A percentile compares a stretch with the other conserved stretches of the same genome.
Evolutionary conservation across 2,113 vertebrate species (phyloP).

Genomic region (Pachycephala philippinensis): DNA sequence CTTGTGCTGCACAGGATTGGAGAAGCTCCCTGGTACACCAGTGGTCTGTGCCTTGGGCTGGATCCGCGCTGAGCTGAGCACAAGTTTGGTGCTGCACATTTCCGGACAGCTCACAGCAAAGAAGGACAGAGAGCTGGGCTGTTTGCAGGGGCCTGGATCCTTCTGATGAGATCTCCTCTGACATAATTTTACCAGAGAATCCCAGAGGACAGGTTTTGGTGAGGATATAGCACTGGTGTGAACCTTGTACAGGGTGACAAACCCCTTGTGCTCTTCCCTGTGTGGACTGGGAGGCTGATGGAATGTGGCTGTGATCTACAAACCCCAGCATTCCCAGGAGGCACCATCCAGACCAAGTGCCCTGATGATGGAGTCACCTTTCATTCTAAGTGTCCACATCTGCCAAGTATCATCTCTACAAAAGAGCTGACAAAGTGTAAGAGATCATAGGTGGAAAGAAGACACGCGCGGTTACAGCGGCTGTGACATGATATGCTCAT

Average conservation of each 20-base stretch:
- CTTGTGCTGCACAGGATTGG: neutral
- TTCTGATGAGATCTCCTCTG: neutral
- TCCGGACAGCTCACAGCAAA: neutral
- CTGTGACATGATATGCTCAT: neutral
- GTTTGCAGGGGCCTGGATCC: neutral
- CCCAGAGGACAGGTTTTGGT: neutral
- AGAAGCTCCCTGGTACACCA: rapidly evolving
- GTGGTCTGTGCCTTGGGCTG: neutral
- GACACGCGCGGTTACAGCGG: neutral
- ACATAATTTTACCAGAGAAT: neutral
- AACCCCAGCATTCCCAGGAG: neutral
- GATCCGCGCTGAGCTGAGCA: neutral
- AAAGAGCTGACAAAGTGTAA: neutral
- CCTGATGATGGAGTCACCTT: neutral
- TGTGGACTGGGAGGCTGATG: rapidly evolving
- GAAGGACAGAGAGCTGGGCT: neutral
- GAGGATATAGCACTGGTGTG: neutral
- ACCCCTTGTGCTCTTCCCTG: neutral
- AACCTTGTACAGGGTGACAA: neutral
- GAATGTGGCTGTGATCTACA: neutral
- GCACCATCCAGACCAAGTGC: neutral
- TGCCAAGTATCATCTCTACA: neutral
- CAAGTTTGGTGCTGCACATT: neutral
- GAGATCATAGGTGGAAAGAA: neutral
- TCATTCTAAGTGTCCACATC: neutral